A percentile compares a stretch with the other conserved stretches of the same genome.
Conservation (phyloP, 1,140 invertebrate species). For the Eufriesea mexicana region DNA sequence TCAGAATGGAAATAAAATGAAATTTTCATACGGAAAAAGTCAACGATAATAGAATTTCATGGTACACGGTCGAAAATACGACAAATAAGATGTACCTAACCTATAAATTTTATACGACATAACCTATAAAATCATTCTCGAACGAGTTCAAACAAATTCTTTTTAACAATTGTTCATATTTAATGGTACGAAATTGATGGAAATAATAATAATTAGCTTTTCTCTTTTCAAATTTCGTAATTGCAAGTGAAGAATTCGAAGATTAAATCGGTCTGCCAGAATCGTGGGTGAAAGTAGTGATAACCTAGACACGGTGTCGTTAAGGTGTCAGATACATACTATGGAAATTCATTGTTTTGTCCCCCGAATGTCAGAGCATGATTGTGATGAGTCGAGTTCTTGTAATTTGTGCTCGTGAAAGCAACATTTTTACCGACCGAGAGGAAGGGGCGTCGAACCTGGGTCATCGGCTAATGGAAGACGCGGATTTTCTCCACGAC, state of each 20-base stretch:
- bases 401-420: constrained; percentile 61
- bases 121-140: too few species aligned
- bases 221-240: not conserved
- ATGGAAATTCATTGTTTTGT: constrained; percentile 76
- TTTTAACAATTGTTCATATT: too few species aligned
- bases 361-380: constrained; percentile 63
- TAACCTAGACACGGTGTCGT: constrained; percentile 66
- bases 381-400: constrained; percentile 60
- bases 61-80: too few species aligned
- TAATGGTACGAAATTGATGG: too few species aligned
- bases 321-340: constrained; percentile 70
- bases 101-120: too few species aligned
- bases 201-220: too few species aligned
- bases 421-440: not conserved
- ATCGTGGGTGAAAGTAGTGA: constrained; percentile 60
- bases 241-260: not conserved
- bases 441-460: constrained; percentile 19
- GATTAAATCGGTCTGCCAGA: constrained; percentile 34
- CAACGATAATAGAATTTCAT: too few species aligned
- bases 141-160: too few species aligned
- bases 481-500: constrained; percentile 36
- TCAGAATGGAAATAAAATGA: accelerated
- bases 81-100: too few species aligned
- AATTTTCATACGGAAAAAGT: too few species aligned
- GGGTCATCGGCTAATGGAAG: constrained; percentile 1